Conservation (phyloP, 2,113 vertebrate species). For the Trinectes maculatus region DNA sequence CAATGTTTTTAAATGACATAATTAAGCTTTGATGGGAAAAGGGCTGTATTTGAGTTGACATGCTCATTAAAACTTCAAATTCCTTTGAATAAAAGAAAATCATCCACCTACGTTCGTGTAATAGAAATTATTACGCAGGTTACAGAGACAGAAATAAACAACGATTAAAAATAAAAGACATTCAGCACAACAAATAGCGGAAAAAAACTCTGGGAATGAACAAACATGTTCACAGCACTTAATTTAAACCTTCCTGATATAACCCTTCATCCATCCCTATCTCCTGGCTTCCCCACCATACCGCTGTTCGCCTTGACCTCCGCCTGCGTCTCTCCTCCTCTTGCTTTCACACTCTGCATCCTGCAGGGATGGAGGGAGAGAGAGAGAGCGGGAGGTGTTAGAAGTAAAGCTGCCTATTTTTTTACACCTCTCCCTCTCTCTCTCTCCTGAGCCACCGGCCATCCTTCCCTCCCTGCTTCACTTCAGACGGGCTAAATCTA, state of each 20-base stretch:
- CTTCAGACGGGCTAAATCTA: slow-evolving; percentile 63
- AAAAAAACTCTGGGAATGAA: background rate
- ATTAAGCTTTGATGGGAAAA: slow-evolving; percentile 1
- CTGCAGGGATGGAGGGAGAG: slow-evolving; percentile 50
- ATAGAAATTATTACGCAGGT: slow-evolving; percentile 1
- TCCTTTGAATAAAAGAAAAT: slow-evolving; percentile 20
- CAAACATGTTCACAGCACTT: slow-evolving; percentile 24
- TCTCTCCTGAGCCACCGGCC: slow-evolving; percentile 34
- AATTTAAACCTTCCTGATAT: slow-evolving; percentile 32
- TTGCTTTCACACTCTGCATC: slow-evolving; percentile 74
- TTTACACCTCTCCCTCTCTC: slow-evolving; percentile 65
- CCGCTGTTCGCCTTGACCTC: slow-evolving; percentile 60
- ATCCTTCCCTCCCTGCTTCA: slow-evolving; percentile 34
- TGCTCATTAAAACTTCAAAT: slow-evolving; percentile 17
- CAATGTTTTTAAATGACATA: background rate
- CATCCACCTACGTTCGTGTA: slow-evolving; percentile 1
- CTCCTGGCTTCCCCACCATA: slow-evolving; percentile 40
- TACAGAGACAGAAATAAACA: slow-evolving; percentile 2
- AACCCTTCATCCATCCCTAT: slow-evolving; percentile 30
- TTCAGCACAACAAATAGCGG: slow-evolving; percentile 9
- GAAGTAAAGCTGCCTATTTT: slow-evolving; percentile 69
- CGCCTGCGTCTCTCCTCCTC: slow-evolving; percentile 61
- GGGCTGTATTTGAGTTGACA: slow-evolving; percentile 1
- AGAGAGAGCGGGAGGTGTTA: slow-evolving; percentile 71
- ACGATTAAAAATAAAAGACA: background rate